phyloP scores from a whole-genome alignment of 2,797 vertebrate genomes.

The Sebastes cheni region DNA sequence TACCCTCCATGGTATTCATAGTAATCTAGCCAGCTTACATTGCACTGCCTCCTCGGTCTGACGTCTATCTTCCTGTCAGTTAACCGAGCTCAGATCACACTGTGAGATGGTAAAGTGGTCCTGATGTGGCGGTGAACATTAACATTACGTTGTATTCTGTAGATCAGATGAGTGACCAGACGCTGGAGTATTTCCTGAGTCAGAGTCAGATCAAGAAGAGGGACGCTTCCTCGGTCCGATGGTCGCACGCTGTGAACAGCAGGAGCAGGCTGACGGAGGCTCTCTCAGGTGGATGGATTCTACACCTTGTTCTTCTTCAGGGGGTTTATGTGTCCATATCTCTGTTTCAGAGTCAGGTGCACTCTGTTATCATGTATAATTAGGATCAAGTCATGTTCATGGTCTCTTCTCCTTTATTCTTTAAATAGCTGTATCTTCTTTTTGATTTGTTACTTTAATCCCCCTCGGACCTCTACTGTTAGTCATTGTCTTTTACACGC shows the following conservation, averaged over 20 bases:
- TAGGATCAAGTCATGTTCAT: not conserved
- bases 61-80: too few relatives aligned
- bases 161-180: conserved; percentile 67
- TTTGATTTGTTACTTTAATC: too few relatives aligned
- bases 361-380: not conserved
- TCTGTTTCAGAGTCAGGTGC: not conserved
- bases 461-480: too few relatives aligned
- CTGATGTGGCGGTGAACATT: not conserved
- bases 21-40: not conserved
- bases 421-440: too few relatives aligned
- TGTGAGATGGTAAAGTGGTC: not conserved
- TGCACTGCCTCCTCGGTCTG: not conserved
- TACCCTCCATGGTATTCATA: not conserved
- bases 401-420: too few relatives aligned
- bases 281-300: conserved; percentile 74
- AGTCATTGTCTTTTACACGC: not conserved
- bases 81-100: too few relatives aligned
- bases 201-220: conserved; percentile 58
- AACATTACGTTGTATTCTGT: not conserved
- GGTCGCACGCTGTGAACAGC: conserved; percentile 91
- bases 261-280: conserved; percentile 77
- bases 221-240: conserved; percentile 85
- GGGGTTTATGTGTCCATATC: not conserved
- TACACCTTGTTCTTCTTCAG: not conserved
- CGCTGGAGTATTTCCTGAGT: conserved; percentile 83